phyloP scores from a whole-genome alignment of 2,888 invertebrate species.

The Parascotia fuliginaria region DNA sequence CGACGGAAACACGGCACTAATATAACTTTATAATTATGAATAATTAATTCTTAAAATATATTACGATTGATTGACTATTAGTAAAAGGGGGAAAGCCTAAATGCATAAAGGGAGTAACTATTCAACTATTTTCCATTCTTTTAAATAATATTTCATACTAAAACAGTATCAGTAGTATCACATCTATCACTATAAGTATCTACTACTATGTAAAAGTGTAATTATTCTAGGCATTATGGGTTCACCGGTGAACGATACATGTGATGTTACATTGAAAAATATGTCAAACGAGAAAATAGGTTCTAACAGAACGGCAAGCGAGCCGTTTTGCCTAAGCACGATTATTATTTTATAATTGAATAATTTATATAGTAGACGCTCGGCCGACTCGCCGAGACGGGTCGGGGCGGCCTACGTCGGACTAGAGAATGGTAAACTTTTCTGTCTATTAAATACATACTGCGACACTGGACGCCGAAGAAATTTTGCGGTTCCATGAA shows the following conservation, averaged over 20 bases:
- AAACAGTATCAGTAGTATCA: slow-evolving; percentile 64
- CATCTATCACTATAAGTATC: slow-evolving; percentile 64
- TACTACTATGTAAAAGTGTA: slow-evolving; percentile 47
- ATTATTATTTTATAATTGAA: slow-evolving; percentile 51
- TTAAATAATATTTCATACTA: slow-evolving; percentile 64
- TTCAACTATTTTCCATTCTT: slow-evolving; percentile 62
- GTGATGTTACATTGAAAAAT: slow-evolving; percentile 43
- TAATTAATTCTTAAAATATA: slow-evolving; percentile 53
- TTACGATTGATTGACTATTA: slow-evolving; percentile 62
- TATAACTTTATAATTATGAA: slow-evolving; percentile 56
- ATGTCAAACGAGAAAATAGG: slow-evolving; percentile 46
- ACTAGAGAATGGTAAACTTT: slow-evolving; percentile 80
- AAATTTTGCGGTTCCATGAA: slow-evolving; percentile 67
- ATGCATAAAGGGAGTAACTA: slow-evolving; percentile 69
- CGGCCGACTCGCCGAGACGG: slow-evolving; percentile 47
- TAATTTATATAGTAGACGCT: slow-evolving; percentile 41
- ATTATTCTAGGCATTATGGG: slow-evolving; percentile 38
- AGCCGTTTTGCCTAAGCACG: slow-evolving; percentile 51
- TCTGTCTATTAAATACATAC: slow-evolving; percentile 55
- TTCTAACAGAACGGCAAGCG: slow-evolving; percentile 47
- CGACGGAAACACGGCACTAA: slow-evolving; percentile 66
- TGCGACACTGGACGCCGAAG: slow-evolving; percentile 58
- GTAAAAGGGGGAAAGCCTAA: slow-evolving; percentile 64
- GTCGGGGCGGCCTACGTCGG: slow-evolving; percentile 68
- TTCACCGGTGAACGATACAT: slow-evolving; percentile 28